These are phyloP conservation scores for Macrotus californicus DNA, from an alignment of 2,113 vertebrate genomes.

Conservation along the genomic window DNA sequence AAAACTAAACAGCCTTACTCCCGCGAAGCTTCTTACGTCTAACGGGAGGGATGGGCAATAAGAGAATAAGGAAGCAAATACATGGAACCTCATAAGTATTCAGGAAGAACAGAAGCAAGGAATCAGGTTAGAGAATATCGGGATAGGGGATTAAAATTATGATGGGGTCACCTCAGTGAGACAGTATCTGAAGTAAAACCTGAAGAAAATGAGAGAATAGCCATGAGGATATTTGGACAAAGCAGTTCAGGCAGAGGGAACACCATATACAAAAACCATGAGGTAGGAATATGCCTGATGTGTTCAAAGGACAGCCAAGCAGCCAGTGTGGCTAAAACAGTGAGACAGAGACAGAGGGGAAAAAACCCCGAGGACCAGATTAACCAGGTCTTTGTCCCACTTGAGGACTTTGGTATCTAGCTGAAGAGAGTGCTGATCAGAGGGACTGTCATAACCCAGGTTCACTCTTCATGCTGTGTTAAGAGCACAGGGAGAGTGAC, in stretches of 20 bases:
- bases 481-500: neutral
- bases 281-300: neutral
- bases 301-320: neutral
- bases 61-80: neutral
- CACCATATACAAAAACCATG: neutral
- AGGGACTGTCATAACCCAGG: neutral
- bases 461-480: neutral
- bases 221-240: neutral
- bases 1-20: neutral
- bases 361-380: neutral
- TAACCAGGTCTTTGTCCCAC: neutral
- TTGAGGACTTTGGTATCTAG: neutral
- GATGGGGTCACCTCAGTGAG: neutral
- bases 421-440: neutral
- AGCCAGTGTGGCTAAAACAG: neutral
- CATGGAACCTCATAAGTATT: neutral
- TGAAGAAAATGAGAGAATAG: neutral
- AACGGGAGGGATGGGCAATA: neutral
- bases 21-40: neutral
- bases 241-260: neutral
- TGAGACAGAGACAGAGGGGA: neutral
- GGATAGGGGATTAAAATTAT: neutral
- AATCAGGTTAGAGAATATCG: neutral
- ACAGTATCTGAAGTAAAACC: neutral
- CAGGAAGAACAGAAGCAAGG: neutral